Evolutionary conservation across 2,797 vertebrate species (phyloP).

Genomic region (Sciurus vulgaris): DNA sequence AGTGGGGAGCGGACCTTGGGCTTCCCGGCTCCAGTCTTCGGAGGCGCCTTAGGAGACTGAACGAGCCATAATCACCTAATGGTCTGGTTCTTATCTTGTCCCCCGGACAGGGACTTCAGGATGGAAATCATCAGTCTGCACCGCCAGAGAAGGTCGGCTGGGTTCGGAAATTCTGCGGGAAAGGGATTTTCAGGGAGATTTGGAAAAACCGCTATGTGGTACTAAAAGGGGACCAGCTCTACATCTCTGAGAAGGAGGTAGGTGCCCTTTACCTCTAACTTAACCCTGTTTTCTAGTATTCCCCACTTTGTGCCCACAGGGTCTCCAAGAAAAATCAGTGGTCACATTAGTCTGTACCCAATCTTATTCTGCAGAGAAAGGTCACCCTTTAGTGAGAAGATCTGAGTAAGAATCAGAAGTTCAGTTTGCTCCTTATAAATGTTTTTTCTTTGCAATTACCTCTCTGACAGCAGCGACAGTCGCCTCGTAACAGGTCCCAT

Average conservation of each 20-base stretch:
- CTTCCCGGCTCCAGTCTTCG: not conserved
- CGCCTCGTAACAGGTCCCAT: not conserved
- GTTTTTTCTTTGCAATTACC: not conserved
- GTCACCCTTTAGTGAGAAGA: conserved; percentile 34
- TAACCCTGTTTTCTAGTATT: rapidly evolving
- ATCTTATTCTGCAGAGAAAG: not conserved
- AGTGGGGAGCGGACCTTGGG: not conserved
- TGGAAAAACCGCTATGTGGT: conserved; percentile 97
- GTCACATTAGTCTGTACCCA: not conserved
- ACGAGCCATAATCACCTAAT: not conserved
- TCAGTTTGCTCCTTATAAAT: not conserved
- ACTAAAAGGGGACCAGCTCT: conserved; percentile 95
- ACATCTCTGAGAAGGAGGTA: conserved; percentile 97
- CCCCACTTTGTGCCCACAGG: not conserved
- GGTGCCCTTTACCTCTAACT: conserved; percentile 67
- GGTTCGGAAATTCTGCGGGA: conserved; percentile 97
- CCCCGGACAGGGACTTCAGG: conserved; percentile 90
- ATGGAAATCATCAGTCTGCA: conserved; percentile 88
- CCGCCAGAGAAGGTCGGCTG: conserved; percentile 95
- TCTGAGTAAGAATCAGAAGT: conserved; percentile 41
- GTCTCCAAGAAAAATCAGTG: conserved; percentile 62
- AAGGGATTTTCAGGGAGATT: conserved; percentile 97
- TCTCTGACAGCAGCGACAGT: not conserved
- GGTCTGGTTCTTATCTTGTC: not conserved
- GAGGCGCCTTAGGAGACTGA: not conserved